Percentiles rank a stretch among this genome's conserved stretches.
phyloP scores from a whole-genome alignment of 1,140 invertebrate genomes.

The Papilio machaon region DNA sequence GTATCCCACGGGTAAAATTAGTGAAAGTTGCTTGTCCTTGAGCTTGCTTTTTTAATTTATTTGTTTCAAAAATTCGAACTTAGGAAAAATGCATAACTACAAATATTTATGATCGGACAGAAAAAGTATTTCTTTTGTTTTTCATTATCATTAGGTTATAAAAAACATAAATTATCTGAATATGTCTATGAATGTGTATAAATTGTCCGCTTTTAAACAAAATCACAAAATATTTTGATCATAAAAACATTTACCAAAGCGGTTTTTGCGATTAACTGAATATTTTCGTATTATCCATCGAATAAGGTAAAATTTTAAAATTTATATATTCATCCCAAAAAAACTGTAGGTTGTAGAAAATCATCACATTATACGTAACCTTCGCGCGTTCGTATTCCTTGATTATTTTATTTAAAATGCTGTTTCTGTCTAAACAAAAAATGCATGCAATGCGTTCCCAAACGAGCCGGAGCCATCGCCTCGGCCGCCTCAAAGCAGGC shows the following conservation, averaged over 20 bases:
- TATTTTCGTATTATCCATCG: not conserved
- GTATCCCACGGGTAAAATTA: not conserved
- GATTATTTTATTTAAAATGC: constrained; percentile 37
- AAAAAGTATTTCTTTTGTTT: not conserved
- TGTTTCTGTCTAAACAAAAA: constrained; percentile 43
- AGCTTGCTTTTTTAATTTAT: not conserved
- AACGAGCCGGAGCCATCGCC: not conserved
- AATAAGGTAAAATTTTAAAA: not conserved
- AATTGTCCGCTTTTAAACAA: not conserved
- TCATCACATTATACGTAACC: not conserved
- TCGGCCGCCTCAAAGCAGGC: constrained; percentile 53
- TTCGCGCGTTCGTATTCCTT: constrained; percentile 11
- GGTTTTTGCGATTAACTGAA: not conserved
- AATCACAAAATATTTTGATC: not conserved
- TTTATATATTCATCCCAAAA: not conserved
- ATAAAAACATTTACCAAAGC: not conserved
- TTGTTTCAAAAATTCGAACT: too few species aligned
- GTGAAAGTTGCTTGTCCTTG: not conserved
- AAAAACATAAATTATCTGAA: too few species aligned
- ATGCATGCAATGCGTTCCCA: constrained; percentile 3
- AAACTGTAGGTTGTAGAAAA: constrained; percentile 5
- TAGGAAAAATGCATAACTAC: too few species aligned
- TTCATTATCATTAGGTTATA: not conserved
- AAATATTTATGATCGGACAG: too few species aligned
- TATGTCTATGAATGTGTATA: too few species aligned